Percentiles rank a stretch among this genome's conserved stretches.
Conservation (phyloP, 2,797 vertebrate genomes). For the Halcyon chelicuti region DNA sequence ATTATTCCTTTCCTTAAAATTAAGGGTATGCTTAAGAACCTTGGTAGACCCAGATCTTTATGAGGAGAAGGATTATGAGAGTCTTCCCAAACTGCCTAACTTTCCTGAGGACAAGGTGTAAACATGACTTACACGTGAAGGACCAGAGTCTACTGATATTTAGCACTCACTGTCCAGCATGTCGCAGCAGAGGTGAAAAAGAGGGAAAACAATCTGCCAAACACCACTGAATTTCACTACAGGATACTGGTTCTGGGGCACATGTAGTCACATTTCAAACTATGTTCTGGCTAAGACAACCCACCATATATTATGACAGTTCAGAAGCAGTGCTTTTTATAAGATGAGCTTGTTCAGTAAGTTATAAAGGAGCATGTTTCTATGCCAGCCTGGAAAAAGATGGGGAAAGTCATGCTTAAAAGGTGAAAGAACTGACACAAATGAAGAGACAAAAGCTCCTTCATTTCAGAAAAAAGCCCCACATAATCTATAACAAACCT, state of each 20-base stretch:
- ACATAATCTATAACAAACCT: not conserved
- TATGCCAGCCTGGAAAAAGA: not conserved
- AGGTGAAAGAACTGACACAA: not conserved
- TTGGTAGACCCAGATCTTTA: not conserved
- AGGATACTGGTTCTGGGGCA: not conserved
- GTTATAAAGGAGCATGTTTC: not conserved
- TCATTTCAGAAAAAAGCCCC: not conserved
- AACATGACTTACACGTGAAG: not conserved
- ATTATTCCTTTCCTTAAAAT: not conserved
- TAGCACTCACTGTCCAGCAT: accelerated
- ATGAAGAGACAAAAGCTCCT: not conserved
- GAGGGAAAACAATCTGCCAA: not conserved
- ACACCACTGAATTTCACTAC: not conserved
- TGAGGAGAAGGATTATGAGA: not conserved
- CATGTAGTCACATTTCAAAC: not conserved
- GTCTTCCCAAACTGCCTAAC: not conserved
- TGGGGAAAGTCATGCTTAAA: not conserved
- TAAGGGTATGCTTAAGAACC: not conserved
- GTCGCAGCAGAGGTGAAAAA: not conserved
- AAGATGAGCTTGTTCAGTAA: not conserved
- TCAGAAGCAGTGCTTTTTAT: not conserved
- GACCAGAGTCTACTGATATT: not conserved
- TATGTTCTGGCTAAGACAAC: not conserved
- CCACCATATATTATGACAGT: not conserved
- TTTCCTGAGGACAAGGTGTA: not conserved